Conservation (phyloP, 2,888 invertebrate genomes). For the Trilocha varians region DNA sequence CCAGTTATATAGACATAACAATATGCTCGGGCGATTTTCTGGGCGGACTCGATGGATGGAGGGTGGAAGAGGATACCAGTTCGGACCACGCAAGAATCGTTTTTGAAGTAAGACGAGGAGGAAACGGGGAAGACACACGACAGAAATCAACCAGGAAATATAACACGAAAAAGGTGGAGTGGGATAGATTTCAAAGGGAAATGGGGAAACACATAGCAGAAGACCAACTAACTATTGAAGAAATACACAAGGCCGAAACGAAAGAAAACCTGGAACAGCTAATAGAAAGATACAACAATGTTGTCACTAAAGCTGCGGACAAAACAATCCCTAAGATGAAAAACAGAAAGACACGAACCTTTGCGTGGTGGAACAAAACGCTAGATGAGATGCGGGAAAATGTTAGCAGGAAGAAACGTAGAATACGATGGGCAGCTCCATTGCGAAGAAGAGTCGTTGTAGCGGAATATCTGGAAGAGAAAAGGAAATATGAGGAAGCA, state of each 20-base stretch:
- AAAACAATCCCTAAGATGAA: background rate
- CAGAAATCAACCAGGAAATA: no score
- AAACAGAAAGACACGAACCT: background rate
- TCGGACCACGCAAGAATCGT: background rate
- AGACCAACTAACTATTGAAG: background rate
- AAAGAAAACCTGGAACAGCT: background rate
- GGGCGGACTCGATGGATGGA: background rate
- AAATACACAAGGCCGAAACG: background rate
- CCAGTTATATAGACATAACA: background rate
- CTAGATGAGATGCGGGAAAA: background rate
- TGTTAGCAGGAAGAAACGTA: background rate
- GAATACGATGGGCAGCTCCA: slow-evolving; percentile 1
- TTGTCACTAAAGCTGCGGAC: no score
- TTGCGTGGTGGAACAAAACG: background rate
- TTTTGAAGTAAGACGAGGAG: background rate
- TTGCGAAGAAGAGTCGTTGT: background rate
- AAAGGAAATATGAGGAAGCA: background rate
- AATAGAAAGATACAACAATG: no score
- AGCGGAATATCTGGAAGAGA: background rate
- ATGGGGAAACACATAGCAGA: background rate
- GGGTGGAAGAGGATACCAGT: no score
- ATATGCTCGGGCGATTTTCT: background rate
- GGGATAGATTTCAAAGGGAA: background rate
- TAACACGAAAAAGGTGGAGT: no score
- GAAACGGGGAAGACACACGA: no score